These are phyloP conservation scores for Rhingia rostrata DNA, from an alignment of 2,888 invertebrate genomes.

Conservation along the genomic window DNA sequence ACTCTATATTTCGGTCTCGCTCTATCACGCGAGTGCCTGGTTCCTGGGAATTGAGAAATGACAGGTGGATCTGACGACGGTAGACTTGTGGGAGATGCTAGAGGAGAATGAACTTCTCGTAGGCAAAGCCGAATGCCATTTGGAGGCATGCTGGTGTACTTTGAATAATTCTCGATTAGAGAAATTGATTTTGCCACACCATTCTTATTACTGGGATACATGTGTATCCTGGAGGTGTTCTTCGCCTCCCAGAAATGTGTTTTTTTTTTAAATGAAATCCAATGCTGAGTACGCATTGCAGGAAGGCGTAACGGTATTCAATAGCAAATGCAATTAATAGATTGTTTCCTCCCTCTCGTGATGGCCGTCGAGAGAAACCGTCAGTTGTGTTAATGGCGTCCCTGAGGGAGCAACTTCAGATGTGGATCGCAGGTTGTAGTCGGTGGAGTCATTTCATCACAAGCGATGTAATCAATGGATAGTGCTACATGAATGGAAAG, in stretches of 20 bases:
- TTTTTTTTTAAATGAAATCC: conserved; percentile 20
- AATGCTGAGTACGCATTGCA: conserved; percentile 7
- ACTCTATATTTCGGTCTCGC: background rate
- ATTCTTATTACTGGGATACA: conserved; percentile 9
- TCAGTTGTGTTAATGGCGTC: background rate
- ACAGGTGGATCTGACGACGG: conserved; percentile 57
- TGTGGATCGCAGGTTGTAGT: background rate
- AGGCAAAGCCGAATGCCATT: background rate
- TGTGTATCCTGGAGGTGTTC: background rate
- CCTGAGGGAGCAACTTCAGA: conserved; percentile 8
- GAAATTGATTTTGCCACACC: conserved; percentile 58
- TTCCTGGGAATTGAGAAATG: conserved; percentile 33
- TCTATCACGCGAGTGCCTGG: conserved; percentile 20
- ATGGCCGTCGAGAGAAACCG: background rate
- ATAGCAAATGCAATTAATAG: conserved; percentile 67
- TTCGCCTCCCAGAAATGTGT: background rate
- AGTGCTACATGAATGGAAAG: conserved; percentile 3
- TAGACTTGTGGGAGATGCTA: conserved; percentile 36
- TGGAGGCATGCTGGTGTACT: background rate
- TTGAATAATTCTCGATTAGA: conserved; percentile 60
- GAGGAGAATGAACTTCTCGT: background rate
- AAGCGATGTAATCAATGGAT: conserved; percentile 29
- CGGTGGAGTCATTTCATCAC: conserved; percentile 24
- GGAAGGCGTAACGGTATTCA: conserved; percentile 39
- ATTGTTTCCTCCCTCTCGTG: conserved; percentile 33